phyloP scores from a whole-genome alignment of 2,113 vertebrate genomes.

The Gymnocephalus cernua region DNA sequence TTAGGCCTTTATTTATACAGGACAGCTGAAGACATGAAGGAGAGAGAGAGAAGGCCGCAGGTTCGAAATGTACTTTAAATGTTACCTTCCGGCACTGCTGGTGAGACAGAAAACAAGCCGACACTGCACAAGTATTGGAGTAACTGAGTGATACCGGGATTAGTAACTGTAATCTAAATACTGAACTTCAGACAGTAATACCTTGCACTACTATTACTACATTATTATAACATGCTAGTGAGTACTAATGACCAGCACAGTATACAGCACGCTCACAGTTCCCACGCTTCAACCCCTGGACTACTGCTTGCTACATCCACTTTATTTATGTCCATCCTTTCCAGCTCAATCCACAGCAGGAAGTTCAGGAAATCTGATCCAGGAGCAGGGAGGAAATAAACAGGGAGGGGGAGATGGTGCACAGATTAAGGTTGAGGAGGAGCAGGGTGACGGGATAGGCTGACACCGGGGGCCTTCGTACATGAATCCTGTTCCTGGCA shows the following conservation, averaged over 20 bases:
- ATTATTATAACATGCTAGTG: not conserved
- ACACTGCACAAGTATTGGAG: not conserved
- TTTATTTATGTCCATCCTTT: constrained; percentile 48
- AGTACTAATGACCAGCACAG: not conserved
- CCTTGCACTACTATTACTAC: not conserved
- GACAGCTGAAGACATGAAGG: no score
- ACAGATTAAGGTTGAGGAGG: constrained; percentile 50
- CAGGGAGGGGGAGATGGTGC: constrained; percentile 44
- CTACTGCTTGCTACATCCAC: not conserved
- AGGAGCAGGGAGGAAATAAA: constrained; percentile 60
- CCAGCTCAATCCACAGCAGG: constrained; percentile 39
- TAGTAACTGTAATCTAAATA: not conserved
- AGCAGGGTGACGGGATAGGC: constrained; percentile 6
- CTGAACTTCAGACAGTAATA: not conserved
- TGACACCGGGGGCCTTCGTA: not conserved
- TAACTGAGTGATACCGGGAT: not conserved
- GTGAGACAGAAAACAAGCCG: not conserved
- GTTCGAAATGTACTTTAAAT: not conserved
- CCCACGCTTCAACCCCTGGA: not conserved
- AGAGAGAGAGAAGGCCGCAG: no score
- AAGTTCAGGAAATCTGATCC: constrained; percentile 68
- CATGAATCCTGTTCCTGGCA: constrained; percentile 54
- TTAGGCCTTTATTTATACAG: no score
- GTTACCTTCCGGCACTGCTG: not conserved
- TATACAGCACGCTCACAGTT: not conserved